These are phyloP conservation scores for Apantesis nais DNA, from an alignment of 2,888 invertebrate genomes.

Conservation along the genomic window DNA sequence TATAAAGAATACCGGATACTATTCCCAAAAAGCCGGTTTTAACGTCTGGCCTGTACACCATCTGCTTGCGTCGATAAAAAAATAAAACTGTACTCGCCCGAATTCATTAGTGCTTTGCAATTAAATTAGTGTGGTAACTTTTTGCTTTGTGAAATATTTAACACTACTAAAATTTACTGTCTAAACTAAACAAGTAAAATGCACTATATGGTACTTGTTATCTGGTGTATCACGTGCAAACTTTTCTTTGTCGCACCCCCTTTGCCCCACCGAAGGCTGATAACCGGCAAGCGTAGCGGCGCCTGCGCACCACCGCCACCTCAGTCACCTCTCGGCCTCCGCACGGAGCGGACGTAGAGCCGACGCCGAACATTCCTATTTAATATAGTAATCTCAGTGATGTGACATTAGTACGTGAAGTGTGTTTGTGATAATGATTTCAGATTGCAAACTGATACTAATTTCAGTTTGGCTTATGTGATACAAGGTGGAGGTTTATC, in stretches of 20 bases:
- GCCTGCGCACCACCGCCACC: constrained; percentile 74
- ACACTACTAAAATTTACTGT: constrained; percentile 2
- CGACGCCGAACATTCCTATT: constrained; percentile 40
- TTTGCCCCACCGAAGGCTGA: constrained; percentile 77
- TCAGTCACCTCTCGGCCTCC: constrained; percentile 71
- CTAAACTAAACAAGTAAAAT: constrained; percentile 37
- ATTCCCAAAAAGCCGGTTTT: constrained; percentile 48
- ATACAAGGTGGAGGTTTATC: constrained; percentile 53
- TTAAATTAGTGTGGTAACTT: constrained; percentile 5
- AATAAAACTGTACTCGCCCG: constrained; percentile 21
- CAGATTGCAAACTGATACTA: constrained; percentile 53
- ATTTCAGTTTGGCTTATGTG: constrained; percentile 58
- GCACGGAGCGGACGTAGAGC: constrained; percentile 61
- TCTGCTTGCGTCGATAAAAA: constrained; percentile 40
- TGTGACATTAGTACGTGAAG: constrained; percentile 56
- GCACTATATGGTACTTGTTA: constrained; percentile 61
- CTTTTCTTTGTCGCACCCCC: constrained; percentile 75
- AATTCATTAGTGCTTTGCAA: constrained; percentile 23
- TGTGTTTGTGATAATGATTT: constrained; percentile 52
- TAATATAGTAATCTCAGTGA: constrained; percentile 55
- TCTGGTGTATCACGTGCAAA: constrained; percentile 77
- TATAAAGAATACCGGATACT: constrained; percentile 42
- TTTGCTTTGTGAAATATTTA: not conserved
- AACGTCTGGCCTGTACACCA: constrained; percentile 35
- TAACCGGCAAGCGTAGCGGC: constrained; percentile 73